phyloP scores from a whole-genome alignment of 2,888 invertebrate genomes.

The Deroplatys truncata region DNA sequence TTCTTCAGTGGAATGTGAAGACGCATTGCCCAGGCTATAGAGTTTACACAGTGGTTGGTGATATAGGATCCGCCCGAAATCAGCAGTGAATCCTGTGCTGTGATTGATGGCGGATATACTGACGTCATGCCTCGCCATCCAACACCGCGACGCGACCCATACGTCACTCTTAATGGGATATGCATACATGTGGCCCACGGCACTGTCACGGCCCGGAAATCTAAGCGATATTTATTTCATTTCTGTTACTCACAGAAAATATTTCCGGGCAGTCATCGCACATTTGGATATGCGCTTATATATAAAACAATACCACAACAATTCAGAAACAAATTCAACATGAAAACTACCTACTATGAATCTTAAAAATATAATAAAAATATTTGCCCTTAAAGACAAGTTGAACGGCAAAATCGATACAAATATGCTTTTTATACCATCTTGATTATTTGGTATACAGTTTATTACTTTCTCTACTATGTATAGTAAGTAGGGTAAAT shows the following conservation, averaged over 20 bases:
- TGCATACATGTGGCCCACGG: background rate
- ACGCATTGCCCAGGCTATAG: background rate
- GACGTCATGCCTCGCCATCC: conserved; percentile 4
- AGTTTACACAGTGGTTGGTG: background rate
- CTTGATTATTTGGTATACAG: too few species aligned
- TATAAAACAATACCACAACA: too few species aligned
- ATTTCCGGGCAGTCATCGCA: background rate
- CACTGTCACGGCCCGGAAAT: background rate
- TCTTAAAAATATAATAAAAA: too few species aligned
- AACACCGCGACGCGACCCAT: background rate
- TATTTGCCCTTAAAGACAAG: too few species aligned
- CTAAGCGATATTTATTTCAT: background rate
- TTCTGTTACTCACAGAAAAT: background rate
- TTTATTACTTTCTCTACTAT: too few species aligned
- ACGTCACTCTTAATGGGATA: conserved; percentile 9
- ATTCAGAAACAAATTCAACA: too few species aligned
- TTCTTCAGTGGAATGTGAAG: too few species aligned
- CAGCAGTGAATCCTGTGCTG: background rate
- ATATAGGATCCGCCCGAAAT: background rate
- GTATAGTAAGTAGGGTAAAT: too few species aligned
- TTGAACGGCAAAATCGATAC: too few species aligned
- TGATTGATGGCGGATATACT: conserved; percentile 14
- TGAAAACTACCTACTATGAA: too few species aligned
- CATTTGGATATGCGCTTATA: too few species aligned
- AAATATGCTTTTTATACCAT: too few species aligned